Conservation (phyloP, 2,888 invertebrate species). For the Pristionchus entomophagus region DNA sequence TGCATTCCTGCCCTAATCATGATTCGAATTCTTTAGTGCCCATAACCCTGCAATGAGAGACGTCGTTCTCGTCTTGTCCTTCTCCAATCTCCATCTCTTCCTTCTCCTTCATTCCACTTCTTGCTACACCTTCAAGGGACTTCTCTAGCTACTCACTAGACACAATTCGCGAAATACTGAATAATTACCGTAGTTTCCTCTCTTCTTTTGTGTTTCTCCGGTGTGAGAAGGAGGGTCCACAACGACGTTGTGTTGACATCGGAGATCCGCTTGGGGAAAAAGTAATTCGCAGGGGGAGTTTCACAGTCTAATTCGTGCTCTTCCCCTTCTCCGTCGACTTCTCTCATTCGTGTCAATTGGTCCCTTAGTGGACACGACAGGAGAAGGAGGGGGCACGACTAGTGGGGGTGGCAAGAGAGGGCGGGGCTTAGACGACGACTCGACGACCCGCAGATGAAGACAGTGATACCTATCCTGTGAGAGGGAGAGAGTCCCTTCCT, state of each 20-base stretch:
- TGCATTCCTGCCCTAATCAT: neutral
- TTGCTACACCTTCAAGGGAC: neutral
- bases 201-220: neutral
- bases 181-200: neutral
- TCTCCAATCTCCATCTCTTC: neutral
- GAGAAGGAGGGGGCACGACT: slow-evolving; percentile 3
- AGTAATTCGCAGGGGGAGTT: slow-evolving; percentile 4
- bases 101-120: neutral
- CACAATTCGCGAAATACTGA: slow-evolving; percentile 1
- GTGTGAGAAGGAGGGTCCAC: neutral
- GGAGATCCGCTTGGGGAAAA: neutral
- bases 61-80: neutral
- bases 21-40: neutral
- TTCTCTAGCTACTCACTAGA: neutral
- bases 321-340: slow-evolving; percentile 1
- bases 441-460: neutral
- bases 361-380: slow-evolving; percentile 5
- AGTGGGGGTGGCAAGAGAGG: slow-evolving; percentile 28
- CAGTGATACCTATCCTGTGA: slow-evolving; percentile 37
- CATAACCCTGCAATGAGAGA: neutral
- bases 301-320: neutral
- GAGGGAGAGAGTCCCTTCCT: neutral
- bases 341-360: slow-evolving; percentile 23
- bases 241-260: neutral
- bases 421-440: neutral